Percentiles rank a stretch among this genome's conserved stretches.
These are phyloP conservation scores for Pheosia gnoma DNA, from an alignment of 2,888 invertebrate genomes.

Conservation along the genomic window DNA sequence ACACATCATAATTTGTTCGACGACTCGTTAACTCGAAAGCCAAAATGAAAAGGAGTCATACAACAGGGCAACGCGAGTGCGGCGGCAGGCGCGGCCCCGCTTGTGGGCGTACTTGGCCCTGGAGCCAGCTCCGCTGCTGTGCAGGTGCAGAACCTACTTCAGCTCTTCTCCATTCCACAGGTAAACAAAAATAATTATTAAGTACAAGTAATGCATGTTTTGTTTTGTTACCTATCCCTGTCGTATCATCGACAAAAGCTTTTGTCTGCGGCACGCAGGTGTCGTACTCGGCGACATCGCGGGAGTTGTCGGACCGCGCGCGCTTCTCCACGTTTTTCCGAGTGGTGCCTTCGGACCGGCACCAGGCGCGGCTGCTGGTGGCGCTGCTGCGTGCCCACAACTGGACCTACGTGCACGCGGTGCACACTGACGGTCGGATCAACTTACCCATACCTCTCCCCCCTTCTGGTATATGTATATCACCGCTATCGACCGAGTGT, in stretches of 20 bases:
- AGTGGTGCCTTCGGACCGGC: conserved; percentile 90
- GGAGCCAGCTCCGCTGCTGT: conserved; percentile 89
- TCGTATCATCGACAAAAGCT: too few relatives aligned
- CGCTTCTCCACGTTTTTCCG: conserved; percentile 90
- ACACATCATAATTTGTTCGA: background rate
- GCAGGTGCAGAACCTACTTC: conserved; percentile 90
- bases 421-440: conserved; percentile 86
- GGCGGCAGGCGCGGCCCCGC: conserved; percentile 56
- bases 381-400: conserved; percentile 87
- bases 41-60: background rate
- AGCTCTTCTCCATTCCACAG: conserved; percentile 87
- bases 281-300: conserved; percentile 89
- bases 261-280: conserved; percentile 59
- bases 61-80: background rate
- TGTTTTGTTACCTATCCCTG: too few relatives aligned
- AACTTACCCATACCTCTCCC: background rate
- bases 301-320: conserved; percentile 89
- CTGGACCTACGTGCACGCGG: conserved; percentile 91
- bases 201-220: too few relatives aligned
- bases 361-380: conserved; percentile 89
- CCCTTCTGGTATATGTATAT: background rate
- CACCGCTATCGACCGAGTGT: too few relatives aligned
- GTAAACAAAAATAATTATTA: conserved; percentile 20
- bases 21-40: background rate
- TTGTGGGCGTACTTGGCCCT: conserved; percentile 90